A percentile compares a stretch with the other conserved stretches of the same genome.
Evolutionary conservation across 2,113 vertebrate genomes (phyloP).

Genomic region (Neodontobutis hainanensis): DNA sequence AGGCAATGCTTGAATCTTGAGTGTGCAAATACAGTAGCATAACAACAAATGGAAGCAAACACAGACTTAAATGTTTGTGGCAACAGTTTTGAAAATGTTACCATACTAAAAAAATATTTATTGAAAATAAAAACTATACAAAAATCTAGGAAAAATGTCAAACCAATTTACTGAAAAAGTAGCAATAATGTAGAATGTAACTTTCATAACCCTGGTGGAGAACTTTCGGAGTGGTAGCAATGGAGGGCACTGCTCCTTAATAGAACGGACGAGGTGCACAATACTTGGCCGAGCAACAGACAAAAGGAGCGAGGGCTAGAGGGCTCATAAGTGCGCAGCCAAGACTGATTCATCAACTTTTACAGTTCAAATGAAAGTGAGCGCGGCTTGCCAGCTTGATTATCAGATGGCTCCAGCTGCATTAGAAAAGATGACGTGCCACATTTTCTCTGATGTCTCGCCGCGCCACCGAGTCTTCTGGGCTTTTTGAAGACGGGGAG

Average conservation of each 20-base stretch:
- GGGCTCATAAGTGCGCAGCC: constrained; percentile 49
- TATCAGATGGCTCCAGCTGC: constrained; percentile 63
- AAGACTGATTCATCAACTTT: constrained; percentile 71
- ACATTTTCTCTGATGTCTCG: constrained; percentile 55
- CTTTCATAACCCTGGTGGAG: constrained; percentile 19
- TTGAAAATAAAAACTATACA: too few species aligned
- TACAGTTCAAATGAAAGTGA: constrained; percentile 65
- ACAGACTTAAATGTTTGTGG: too few species aligned
- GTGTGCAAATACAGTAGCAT: too few species aligned
- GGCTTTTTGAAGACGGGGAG: constrained; percentile 15
- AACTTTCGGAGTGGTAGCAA: constrained; percentile 34
- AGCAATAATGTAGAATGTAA: constrained; percentile 6
- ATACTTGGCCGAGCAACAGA: constrained; percentile 51
- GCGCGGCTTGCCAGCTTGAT: constrained; percentile 62
- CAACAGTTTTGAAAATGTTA: too few species aligned
- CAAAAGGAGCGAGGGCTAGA: constrained; percentile 28
- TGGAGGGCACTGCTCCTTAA: constrained; percentile 45
- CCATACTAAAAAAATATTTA: too few species aligned
- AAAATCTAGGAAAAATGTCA: neutral
- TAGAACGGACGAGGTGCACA: constrained; percentile 41
- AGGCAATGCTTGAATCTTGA: too few species aligned
- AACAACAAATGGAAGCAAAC: too few species aligned
- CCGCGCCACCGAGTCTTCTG: constrained; percentile 15
- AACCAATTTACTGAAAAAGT: neutral
- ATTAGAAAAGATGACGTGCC: constrained; percentile 59